Evolutionary conservation across 2,113 vertebrate genomes (phyloP).

Genomic region (Nesospiza acunhae): DNA sequence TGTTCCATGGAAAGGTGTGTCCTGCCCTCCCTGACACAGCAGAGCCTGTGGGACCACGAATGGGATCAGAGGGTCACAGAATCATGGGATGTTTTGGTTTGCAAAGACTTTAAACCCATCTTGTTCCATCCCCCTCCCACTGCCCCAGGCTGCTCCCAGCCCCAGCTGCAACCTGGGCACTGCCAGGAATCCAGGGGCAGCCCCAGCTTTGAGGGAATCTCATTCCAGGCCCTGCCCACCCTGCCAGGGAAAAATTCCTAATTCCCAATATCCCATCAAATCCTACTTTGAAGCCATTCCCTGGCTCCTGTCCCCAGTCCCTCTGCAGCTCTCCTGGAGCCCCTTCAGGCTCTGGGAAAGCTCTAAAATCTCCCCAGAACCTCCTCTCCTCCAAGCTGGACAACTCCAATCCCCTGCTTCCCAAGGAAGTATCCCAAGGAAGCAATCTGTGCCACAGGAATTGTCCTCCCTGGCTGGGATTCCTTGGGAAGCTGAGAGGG

Average conservation of each 20-base stretch:
- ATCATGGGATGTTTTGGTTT: neutral
- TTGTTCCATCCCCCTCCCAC: neutral
- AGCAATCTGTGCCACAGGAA: neutral
- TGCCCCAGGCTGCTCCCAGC: neutral
- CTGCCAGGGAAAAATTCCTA: neutral
- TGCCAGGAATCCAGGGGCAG: neutral
- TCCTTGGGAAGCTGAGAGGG: neutral
- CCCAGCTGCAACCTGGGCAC: neutral
- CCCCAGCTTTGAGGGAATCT: neutral
- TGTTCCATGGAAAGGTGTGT: neutral
- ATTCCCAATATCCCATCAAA: neutral
- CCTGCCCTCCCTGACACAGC: neutral
- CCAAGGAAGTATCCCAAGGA: neutral
- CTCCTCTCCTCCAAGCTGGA: neutral
- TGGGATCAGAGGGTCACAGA: neutral
- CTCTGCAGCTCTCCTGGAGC: neutral
- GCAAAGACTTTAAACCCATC: neutral
- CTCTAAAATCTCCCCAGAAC: neutral
- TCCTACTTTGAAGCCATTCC: neutral
- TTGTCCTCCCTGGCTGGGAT: neutral
- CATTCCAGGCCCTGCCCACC: fast-evolving
- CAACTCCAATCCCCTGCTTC: neutral
- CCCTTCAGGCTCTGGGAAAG: neutral
- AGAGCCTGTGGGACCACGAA: neutral
- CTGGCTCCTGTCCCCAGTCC: fast-evolving